Conservation (phyloP, 1,140 invertebrate genomes). For the Sinonovacula constricta region DNA sequence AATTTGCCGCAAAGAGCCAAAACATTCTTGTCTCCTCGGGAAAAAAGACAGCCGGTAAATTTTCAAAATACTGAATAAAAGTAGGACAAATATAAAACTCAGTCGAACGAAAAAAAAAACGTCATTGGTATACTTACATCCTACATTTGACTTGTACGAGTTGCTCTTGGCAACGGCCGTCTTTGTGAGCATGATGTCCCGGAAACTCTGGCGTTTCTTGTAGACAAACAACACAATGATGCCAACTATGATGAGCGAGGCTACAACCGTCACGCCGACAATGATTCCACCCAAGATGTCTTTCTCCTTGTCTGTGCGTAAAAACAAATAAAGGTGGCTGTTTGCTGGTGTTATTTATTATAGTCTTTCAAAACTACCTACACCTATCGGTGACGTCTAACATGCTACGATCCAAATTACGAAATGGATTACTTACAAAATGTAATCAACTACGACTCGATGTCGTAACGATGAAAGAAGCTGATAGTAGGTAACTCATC, state of each 20-base stretch:
- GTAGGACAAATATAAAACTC: too few species aligned
- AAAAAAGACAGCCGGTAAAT: too few species aligned
- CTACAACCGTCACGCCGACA: conserved; percentile 58
- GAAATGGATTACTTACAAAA: neutral
- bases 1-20: too few species aligned
- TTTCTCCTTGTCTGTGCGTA: conserved; percentile 53
- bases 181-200: conserved; percentile 74
- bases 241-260: conserved; percentile 58
- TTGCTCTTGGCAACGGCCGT: conserved; percentile 75
- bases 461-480: too few species aligned
- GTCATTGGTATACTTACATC: conserved; percentile 72
- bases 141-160: conserved; percentile 76
- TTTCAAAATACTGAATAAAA: too few species aligned
- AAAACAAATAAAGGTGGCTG: neutral
- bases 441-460: neutral
- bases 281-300: conserved; percentile 63
- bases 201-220: conserved; percentile 74
- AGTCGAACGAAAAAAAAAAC: too few species aligned
- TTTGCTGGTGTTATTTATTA: neutral
- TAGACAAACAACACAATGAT: conserved; percentile 69
- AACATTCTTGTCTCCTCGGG: too few species aligned
- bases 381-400: too few species aligned
- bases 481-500: too few species aligned
- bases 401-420: too few species aligned
- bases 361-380: neutral